Conservation (phyloP, 2,888 invertebrate species). For the Agelastica alni region DNA sequence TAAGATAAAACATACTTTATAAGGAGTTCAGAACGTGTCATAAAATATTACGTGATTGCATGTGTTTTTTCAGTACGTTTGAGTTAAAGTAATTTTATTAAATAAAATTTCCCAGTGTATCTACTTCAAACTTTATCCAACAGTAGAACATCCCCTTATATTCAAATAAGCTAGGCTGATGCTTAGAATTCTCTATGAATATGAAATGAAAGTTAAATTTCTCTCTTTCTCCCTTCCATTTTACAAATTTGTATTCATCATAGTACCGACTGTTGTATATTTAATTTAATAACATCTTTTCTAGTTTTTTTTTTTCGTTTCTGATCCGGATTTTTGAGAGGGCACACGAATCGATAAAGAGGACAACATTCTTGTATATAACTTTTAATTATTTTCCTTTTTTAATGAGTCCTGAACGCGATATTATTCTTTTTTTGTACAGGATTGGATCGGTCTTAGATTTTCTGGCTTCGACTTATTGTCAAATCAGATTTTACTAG, state of each 20-base stretch:
- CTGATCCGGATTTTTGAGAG: conserved; percentile 35
- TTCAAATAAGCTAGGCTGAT: conserved; percentile 45
- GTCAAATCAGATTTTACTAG: too few species aligned
- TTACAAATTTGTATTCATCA: conserved; percentile 49
- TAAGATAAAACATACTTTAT: too few species aligned
- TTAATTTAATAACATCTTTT: conserved; percentile 43
- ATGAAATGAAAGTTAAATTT: conserved; percentile 47
- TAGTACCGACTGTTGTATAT: conserved; percentile 42
- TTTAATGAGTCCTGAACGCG: conserved; percentile 33
- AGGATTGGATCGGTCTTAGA: too few species aligned
- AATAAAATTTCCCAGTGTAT: conserved; percentile 21
- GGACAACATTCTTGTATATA: conserved; percentile 31
- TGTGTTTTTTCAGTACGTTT: too few species aligned
- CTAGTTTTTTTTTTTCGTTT: conserved; percentile 26
- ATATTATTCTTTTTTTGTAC: too few species aligned
- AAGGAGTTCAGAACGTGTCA: too few species aligned
- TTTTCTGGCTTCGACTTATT: too few species aligned
- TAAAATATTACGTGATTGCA: too few species aligned
- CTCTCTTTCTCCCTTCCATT: too few species aligned
- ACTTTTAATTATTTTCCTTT: conserved; percentile 42
- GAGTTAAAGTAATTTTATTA: too few species aligned
- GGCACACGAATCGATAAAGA: conserved; percentile 18
- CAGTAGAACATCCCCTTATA: conserved; percentile 37
- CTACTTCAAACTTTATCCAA: conserved; percentile 25
- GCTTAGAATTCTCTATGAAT: conserved; percentile 47